A percentile compares a stretch with the other conserved stretches of the same genome.
Evolutionary conservation across 2,113 vertebrate genomes (phyloP).

Genomic region (Seriola quinqueradiata): DNA sequence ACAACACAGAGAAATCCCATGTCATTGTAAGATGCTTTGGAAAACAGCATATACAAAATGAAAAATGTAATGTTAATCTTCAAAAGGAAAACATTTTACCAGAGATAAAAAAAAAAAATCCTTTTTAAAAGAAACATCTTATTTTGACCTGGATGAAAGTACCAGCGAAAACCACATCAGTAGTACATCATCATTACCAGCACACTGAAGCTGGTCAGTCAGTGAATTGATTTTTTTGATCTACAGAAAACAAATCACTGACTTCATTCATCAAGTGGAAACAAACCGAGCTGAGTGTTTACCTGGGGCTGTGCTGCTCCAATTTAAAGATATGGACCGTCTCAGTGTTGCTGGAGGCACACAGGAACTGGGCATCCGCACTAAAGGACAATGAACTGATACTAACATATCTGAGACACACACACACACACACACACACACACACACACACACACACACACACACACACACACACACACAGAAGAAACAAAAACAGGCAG

Average conservation of each 20-base stretch:
- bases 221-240: neutral
- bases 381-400: conserved; percentile 96
- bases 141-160: conserved; percentile 4
- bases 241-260: neutral
- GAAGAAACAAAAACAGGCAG: neutral
- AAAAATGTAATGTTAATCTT: neutral
- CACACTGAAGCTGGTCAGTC: neutral
- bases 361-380: conserved; percentile 94
- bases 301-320: conserved; percentile 91
- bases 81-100: neutral
- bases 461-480: neutral
- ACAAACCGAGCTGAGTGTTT: conserved; percentile 26
- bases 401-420: conserved; percentile 90
- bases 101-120: neutral
- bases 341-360: conserved; percentile 96
- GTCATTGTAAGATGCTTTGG: neutral
- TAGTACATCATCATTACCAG: neutral
- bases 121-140: neutral
- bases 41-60: neutral
- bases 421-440: neutral
- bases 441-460: neutral
- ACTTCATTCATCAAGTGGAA: neutral
- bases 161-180: neutral
- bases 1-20: neutral
- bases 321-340: conserved; percentile 96